Evolutionary conservation across 2,797 vertebrate species (phyloP).

Genomic region (Vipera latastei): DNA sequence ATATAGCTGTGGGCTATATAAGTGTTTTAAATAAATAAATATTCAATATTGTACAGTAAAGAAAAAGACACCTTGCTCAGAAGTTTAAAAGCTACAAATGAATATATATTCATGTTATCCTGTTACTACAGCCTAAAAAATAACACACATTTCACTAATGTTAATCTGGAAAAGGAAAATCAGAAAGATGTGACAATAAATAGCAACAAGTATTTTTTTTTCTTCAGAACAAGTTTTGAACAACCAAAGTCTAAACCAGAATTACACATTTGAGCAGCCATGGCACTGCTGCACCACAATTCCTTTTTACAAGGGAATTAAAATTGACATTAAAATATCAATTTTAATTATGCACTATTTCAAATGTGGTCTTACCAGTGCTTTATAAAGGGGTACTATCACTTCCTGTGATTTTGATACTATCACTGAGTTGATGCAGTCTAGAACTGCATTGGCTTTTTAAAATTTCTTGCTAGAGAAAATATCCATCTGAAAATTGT

Average conservation of each 20-base stretch:
- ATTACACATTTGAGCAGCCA: too few relatives aligned
- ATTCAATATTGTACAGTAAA: not conserved
- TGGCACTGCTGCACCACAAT: too few relatives aligned
- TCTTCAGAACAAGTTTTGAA: not conserved
- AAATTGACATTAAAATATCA: too few relatives aligned
- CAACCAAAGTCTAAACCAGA: not conserved
- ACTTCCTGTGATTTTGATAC: too few relatives aligned
- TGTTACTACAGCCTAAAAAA: not conserved
- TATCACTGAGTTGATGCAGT: too few relatives aligned
- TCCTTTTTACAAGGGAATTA: too few relatives aligned
- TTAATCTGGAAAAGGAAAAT: not conserved
- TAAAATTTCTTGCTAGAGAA: not conserved
- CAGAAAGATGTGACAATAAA: not conserved
- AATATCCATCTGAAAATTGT: slow-evolving; percentile 7
- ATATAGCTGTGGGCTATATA: too few relatives aligned
- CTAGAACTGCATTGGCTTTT: slow-evolving; percentile 8
- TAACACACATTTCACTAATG: not conserved
- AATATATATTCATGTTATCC: not conserved
- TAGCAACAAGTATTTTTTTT: not conserved
- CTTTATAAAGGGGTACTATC: too few relatives aligned
- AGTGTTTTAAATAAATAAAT: not conserved
- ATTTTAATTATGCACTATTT: too few relatives aligned
- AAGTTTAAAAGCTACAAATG: not conserved
- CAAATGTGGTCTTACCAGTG: too few relatives aligned
- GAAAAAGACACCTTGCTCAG: not conserved